phyloP scores from a whole-genome alignment of 2,113 vertebrate species.

The Cottus gobio region DNA sequence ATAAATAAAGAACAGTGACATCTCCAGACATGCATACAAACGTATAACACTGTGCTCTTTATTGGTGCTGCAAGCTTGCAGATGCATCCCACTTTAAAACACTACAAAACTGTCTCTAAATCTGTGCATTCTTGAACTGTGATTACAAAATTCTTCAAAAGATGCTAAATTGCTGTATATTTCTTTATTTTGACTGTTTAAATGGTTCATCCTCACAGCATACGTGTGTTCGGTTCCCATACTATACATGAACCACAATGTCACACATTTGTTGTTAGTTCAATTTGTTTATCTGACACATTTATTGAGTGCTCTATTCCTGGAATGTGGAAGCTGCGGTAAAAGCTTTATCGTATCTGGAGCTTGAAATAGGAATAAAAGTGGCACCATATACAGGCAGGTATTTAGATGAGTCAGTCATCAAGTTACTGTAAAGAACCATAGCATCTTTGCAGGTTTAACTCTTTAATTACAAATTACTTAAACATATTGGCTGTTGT shows the following conservation, averaged over 20 bases:
- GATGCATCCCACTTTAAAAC: neutral
- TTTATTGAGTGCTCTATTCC: neutral
- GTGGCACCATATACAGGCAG: neutral
- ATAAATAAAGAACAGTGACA: neutral
- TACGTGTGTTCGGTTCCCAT: neutral
- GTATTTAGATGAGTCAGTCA: neutral
- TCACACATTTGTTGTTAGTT: slow-evolving; percentile 1
- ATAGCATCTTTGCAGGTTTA: neutral
- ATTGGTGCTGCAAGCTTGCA: slow-evolving; percentile 2
- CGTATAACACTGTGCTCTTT: neutral
- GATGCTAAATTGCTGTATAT: neutral
- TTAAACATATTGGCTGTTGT: neutral
- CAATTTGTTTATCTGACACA: neutral
- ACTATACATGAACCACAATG: neutral
- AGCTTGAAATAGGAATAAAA: neutral
- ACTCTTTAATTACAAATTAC: neutral
- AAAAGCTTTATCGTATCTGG: neutral
- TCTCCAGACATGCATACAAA: neutral
- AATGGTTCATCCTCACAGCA: neutral
- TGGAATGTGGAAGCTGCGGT: neutral
- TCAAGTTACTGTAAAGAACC: neutral
- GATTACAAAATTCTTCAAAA: neutral
- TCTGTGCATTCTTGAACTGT: neutral
- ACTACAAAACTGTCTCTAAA: neutral
- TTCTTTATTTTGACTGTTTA: neutral